Conservation (phyloP, 2,888 invertebrate species). For the Rhorus exstirpatorius region DNA sequence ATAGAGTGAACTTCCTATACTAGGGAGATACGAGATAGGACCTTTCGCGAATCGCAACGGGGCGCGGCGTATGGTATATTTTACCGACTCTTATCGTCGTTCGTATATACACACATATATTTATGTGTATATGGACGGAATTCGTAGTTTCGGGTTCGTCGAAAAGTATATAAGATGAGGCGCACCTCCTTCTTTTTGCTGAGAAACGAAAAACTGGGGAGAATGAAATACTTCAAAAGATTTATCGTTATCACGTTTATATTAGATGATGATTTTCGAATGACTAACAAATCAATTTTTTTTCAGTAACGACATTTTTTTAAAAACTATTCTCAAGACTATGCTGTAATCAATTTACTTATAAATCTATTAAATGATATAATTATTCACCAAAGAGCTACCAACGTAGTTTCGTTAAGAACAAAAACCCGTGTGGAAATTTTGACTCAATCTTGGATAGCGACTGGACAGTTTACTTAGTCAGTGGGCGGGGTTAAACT, state of each 20-base stretch:
- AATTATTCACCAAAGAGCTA: no score
- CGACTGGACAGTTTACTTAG: no score
- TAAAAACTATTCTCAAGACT: background rate
- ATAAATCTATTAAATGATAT: no score
- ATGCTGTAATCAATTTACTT: no score
- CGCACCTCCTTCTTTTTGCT: slow-evolving; percentile 26
- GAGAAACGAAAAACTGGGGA: slow-evolving; percentile 22
- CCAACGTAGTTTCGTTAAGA: no score
- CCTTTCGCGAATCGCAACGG: slow-evolving; percentile 66
- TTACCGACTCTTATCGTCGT: slow-evolving; percentile 47
- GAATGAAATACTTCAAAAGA: background rate
- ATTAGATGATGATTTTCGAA: background rate
- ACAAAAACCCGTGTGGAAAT: no score
- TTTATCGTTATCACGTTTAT: background rate
- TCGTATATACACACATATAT: background rate
- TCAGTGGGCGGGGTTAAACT: no score
- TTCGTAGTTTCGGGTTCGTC: slow-evolving; percentile 53
- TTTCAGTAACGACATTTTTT: background rate
- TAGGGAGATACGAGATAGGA: slow-evolving; percentile 61
- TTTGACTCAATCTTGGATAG: no score
- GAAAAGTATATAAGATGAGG: slow-evolving; percentile 54
- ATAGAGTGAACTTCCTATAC: slow-evolving; percentile 47
- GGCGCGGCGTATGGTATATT: slow-evolving; percentile 64
- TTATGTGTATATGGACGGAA: slow-evolving; percentile 21
- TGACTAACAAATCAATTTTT: background rate